phyloP scores from a whole-genome alignment of 2,888 invertebrate species.

The Resseliella maxima region DNA sequence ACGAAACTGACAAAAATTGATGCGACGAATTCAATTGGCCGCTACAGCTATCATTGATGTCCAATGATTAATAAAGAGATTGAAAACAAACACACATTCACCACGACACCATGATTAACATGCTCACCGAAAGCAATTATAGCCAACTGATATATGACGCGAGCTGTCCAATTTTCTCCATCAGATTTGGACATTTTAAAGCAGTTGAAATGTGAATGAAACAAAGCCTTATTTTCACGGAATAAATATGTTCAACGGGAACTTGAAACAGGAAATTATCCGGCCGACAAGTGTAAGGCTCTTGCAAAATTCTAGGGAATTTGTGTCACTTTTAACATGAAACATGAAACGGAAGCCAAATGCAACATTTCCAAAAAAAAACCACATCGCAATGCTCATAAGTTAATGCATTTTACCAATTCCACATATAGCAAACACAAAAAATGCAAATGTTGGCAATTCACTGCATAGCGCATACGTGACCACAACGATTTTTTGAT shows the following conservation, averaged over 20 bases:
- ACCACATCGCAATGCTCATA: background rate
- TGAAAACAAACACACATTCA: background rate
- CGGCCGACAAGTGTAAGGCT: no score
- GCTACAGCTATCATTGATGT: background rate
- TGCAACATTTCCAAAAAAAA: background rate
- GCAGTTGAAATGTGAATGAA: no score
- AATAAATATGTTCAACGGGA: no score
- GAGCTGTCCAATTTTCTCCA: no score
- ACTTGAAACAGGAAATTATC: no score
- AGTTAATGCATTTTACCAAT: background rate
- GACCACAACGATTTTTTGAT: conserved; percentile 27
- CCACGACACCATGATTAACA: background rate
- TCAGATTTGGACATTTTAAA: no score
- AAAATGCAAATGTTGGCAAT: background rate
- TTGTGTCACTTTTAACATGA: background rate
- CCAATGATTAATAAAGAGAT: background rate
- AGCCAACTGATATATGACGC: background rate
- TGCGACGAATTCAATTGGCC: background rate
- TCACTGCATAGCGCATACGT: background rate
- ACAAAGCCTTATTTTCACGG: no score
- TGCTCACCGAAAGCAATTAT: background rate
- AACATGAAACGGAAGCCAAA: conserved; percentile 15
- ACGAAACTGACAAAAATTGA: background rate
- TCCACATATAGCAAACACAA: background rate
- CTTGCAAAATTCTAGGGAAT: background rate